Evolutionary conservation across 2,113 vertebrate genomes (phyloP), one percentile per base, ranked within the genome.

Genomic region (Oreochromis niloticus): DNA sequence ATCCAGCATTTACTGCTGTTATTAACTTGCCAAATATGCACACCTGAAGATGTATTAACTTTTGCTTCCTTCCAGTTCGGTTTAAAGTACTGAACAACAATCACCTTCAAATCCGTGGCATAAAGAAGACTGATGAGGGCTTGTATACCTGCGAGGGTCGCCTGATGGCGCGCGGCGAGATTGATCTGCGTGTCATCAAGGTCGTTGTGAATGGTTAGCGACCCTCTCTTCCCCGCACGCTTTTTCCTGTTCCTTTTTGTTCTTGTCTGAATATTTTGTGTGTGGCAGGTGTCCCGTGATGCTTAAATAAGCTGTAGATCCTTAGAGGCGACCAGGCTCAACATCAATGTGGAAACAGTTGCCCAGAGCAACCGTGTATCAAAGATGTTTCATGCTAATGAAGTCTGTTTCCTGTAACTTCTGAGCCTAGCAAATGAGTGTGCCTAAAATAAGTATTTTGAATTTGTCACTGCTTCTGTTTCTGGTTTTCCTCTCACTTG

Each of bases 71-170:
- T 82, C 79, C 87, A 99, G 99, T 98, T 66, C 97, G 98, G 4
- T 99, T 99, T 92, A 97, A 96, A 89, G 96, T 98, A 82, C 96
- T 99, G 90, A 93, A 93, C 96, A 99, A 99, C 97, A 98, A 99
- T 96, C 99, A 99, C 96, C 97, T 99, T 92, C 98, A 99, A 94
- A 99, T 99, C 93, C 97, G 97, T 5, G 96, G 97, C 61, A 99
- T 99, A 95, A 98, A 97, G 96, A 99, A 99, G 95, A 98, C 97
- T 0, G 99, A 99, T 55, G 99, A 99, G 91, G 99, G 98, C 39
- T 95, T 91, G 0, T 99, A 99, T 82, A 97, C 97, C 84, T 99
- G 99, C 22, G 98, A 99, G 96, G 98, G 97, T 19, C 97, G 98
- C 88, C 97, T 99, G 93, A 95, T 99, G 97, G 96, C 97, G 4